phyloP scores from a whole-genome alignment of 2,797 vertebrate genomes.

The Trichosurus vulpecula region DNA sequence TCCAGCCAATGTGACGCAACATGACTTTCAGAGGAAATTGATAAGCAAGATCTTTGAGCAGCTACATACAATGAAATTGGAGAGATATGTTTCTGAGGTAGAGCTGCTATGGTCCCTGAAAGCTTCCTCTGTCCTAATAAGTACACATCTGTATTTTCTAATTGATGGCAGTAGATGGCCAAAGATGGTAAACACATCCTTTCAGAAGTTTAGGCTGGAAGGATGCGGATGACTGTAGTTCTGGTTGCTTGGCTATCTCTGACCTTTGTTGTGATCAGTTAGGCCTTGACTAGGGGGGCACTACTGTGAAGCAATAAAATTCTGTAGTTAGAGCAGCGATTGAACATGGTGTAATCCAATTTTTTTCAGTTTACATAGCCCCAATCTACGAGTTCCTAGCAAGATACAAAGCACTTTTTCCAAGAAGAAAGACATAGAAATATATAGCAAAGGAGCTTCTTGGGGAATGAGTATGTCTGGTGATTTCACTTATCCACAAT shows the following conservation, averaged over 20 bases:
- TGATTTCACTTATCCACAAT: constrained; percentile 28
- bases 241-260: neutral
- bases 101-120: neutral
- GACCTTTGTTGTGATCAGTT: too few relatives aligned
- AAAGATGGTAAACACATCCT: neutral
- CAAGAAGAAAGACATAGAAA: constrained; percentile 22
- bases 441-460: neutral
- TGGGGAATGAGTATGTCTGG: constrained; percentile 12
- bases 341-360: neutral
- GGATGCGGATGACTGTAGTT: neutral
- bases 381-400: constrained; percentile 26
- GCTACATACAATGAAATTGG: neutral
- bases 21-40: constrained; percentile 65
- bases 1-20: constrained; percentile 43
- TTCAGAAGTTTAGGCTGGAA: neutral
- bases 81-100: constrained; percentile 28
- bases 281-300: neutral
- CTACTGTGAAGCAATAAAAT: neutral
- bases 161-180: neutral
- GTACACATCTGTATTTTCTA: neutral
- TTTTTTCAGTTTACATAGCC: constrained; percentile 1
- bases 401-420: constrained; percentile 52
- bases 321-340: neutral
- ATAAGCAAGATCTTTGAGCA: constrained; percentile 25
- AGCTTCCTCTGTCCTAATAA: constrained; percentile 18